Percentiles rank a stretch among this genome's conserved stretches.
Conservation (phyloP, 2,113 vertebrate genomes). For the Girardinichthys multiradiatus region DNA sequence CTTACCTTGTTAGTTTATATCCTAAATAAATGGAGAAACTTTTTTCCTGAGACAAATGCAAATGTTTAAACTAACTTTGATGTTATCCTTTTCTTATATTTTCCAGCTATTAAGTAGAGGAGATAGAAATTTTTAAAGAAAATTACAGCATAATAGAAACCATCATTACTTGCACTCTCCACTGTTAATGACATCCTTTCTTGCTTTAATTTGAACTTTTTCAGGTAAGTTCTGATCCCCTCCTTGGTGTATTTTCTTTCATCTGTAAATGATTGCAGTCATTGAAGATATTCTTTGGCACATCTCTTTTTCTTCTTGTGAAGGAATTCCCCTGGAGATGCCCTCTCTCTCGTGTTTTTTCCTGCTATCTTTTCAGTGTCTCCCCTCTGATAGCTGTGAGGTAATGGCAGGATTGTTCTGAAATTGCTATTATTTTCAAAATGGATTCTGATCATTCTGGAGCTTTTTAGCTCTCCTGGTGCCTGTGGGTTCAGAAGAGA, state of each 20-base stretch:
- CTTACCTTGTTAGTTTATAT: too few relatives aligned
- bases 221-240: conserved; percentile 48
- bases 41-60: too few relatives aligned
- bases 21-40: too few relatives aligned
- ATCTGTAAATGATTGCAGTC: conserved; percentile 64
- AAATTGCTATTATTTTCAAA: conserved; percentile 76
- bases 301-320: conserved; percentile 66
- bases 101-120: not conserved
- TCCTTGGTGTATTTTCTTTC: conserved; percentile 73
- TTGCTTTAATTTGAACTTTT: conserved; percentile 37
- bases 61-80: too few relatives aligned
- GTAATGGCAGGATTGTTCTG: conserved; percentile 74
- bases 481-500: conserved; percentile 66
- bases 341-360: conserved; percentile 45
- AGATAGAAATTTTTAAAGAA: conserved; percentile 42
- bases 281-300: conserved; percentile 70
- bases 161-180: conserved; percentile 48
- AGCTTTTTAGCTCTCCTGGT: conserved; percentile 73
- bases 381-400: conserved; percentile 68
- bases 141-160: conserved; percentile 50
- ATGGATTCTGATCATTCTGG: conserved; percentile 64
- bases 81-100: too few relatives aligned
- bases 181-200: conserved; percentile 32
- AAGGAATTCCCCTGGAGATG: conserved; percentile 76
- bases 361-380: conserved; percentile 43